Base-by-base conservation (phyloP, 2,888 invertebrate genomes). In the Aelia acuminata region DNA sequence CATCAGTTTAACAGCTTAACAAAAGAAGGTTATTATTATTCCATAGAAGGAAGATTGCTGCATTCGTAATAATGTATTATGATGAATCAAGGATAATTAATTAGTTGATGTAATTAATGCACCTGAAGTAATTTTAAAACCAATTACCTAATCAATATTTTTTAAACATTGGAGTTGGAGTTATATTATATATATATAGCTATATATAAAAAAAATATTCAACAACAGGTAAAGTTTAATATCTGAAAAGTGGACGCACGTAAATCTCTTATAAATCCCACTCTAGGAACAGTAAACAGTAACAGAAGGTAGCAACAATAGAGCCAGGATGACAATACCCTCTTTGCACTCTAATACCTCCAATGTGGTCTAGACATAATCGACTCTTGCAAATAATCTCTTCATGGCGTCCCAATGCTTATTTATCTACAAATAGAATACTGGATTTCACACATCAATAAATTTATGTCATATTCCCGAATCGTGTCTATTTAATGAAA, bases 241-340 rank as follows among this genome's bases (percentile, higher is more conserved):
- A 31, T 26, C 63, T 1, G 5, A 8, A 63, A 63, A 63, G 26
- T 26, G 26, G 31, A 31, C n/a, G 11, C 4, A n/a, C n/a, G 26
- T n/a, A 10, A 31, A 63, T 31, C 31, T 4, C 26, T 31, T 1
- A 15, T 39, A 22, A 43, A 22, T 20, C 35, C 70, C 75, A 63
- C 63, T 75, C 43, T 3, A 75, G 43, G 43, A 31, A 39, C 75
- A n/a, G 75, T 75, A 75, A 75, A 75, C 39, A 75, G 75, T 43
- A 35, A 75, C 43, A 75, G 75, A 75, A 35, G 35, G 75, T 35
- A 75, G 15, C 8, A 10, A 75, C 75, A 75, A 75, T 22, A 43
- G 20, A 18, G 18, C 10, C 11, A 2, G 10, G 75, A 75, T 20
- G 39, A 75, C 75, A 75, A 75, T 22, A 43, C 39, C 75, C 5